Evolutionary conservation across 1,140 invertebrate genomes (phyloP).

Genomic region (Protaetia brevitarsis): DNA sequence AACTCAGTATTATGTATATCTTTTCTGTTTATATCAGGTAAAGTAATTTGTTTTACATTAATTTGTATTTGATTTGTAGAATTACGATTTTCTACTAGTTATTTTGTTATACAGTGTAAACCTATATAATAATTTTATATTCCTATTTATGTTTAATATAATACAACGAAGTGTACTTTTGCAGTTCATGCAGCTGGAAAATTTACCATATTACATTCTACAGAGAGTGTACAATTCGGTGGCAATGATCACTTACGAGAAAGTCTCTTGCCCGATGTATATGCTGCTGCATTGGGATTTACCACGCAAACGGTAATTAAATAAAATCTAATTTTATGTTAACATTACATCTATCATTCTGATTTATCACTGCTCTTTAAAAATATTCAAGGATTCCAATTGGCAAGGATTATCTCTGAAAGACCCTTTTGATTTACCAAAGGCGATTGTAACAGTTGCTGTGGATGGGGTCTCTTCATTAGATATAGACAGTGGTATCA

Average conservation of each 20-base stretch:
- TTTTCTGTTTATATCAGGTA: slow-evolving; percentile 1
- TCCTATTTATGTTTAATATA: no score
- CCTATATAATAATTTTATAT: no score
- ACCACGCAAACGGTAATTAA: slow-evolving; percentile 58
- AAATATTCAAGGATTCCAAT: slow-evolving; percentile 59
- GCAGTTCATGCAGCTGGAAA: slow-evolving; percentile 64
- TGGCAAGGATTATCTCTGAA: slow-evolving; percentile 70
- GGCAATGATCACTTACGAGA: slow-evolving; percentile 59
- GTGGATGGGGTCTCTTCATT: slow-evolving; percentile 66
- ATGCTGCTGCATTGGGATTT: slow-evolving; percentile 66
- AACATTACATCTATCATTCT: slow-evolving; percentile 6
- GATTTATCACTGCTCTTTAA: slow-evolving; percentile 24
- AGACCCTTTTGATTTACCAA: slow-evolving; percentile 73
- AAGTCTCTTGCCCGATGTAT: slow-evolving; percentile 68
- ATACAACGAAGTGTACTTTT: no score
- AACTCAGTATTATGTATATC: not conserved
- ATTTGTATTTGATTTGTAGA: not conserved
- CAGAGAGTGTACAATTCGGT: slow-evolving; percentile 63
- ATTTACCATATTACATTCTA: slow-evolving; percentile 63
- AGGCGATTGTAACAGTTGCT: slow-evolving; percentile 70
- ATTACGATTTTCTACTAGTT: no score
- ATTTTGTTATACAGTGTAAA: no score
- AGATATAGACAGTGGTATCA: slow-evolving; percentile 53
- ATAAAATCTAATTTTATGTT: slow-evolving; percentile 16
- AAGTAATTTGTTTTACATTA: not conserved